phyloP scores from a whole-genome alignment of 2,113 vertebrate genomes.

The Gallinago paraguaiae region DNA sequence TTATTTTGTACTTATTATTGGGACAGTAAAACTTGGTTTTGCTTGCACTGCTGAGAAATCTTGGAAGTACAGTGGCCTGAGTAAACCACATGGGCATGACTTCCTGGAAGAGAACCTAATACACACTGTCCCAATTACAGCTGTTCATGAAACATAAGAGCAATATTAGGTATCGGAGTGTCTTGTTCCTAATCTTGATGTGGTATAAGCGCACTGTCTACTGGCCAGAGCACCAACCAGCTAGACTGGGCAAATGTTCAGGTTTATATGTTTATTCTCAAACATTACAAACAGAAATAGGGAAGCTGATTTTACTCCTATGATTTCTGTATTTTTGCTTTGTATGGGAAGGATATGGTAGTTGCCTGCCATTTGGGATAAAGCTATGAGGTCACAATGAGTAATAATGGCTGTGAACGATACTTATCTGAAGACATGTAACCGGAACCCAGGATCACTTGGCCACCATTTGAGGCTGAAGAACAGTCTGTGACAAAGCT shows the following conservation, averaged over 20 bases:
- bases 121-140: neutral
- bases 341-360: neutral
- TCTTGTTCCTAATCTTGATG: neutral
- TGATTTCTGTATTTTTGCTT: neutral
- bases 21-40: neutral
- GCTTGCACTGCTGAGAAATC: neutral
- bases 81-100: neutral
- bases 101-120: slow-evolving; percentile 1
- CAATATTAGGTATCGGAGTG: neutral
- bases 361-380: neutral
- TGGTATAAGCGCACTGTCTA: neutral
- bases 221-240: neutral
- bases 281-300: neutral
- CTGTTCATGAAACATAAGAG: neutral
- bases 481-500: neutral
- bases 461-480: neutral
- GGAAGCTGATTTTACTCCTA: neutral
- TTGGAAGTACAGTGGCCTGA: neutral
- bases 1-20: neutral
- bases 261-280: neutral
- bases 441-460: neutral
- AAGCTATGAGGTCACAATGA: neutral
- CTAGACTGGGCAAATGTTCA: neutral
- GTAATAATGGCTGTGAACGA: neutral
- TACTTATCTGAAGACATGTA: neutral